These are phyloP conservation scores for Aegotheles bennettii DNA, from an alignment of 2,113 vertebrate species.

Conservation along the genomic window DNA sequence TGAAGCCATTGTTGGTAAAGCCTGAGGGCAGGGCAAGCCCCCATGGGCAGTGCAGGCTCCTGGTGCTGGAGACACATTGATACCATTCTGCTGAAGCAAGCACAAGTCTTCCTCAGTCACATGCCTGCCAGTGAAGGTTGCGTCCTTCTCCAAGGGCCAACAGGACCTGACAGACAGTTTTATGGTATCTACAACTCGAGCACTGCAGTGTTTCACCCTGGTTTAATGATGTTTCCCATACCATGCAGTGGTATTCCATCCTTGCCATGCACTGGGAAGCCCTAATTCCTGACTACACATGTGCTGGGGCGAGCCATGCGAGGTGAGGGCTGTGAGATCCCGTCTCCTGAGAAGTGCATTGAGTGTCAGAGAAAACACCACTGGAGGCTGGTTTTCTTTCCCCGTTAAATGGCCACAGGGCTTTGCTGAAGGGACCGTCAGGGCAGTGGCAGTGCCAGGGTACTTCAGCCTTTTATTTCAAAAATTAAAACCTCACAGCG, in stretches of 20 bases:
- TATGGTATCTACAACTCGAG: not conserved
- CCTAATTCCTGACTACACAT: fast-evolving
- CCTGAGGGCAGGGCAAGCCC: not conserved
- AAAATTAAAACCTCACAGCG: not conserved
- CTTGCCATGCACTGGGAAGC: not conserved
- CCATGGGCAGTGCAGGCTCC: fast-evolving
- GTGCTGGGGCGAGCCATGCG: fast-evolving
- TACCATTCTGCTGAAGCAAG: not conserved
- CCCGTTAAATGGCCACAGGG: not conserved
- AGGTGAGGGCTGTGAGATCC: not conserved
- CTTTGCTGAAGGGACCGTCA: not conserved
- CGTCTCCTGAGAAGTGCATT: not conserved
- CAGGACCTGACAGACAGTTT: not conserved
- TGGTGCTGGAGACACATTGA: fast-evolving
- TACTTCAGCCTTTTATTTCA: not conserved
- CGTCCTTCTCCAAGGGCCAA: not conserved
- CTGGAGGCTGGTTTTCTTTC: not conserved
- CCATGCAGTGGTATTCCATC: not conserved
- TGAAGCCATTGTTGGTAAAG: not conserved
- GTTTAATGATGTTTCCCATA: not conserved
- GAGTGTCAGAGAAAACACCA: not conserved
- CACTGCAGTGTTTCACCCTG: not conserved
- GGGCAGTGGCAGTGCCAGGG: not conserved
- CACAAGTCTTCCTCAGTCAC: not conserved
- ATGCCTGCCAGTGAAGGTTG: not conserved